These are phyloP conservation scores for Ciona savignyi DNA, from an alignment of 23 tunicate species.

Conservation along the genomic window DNA sequence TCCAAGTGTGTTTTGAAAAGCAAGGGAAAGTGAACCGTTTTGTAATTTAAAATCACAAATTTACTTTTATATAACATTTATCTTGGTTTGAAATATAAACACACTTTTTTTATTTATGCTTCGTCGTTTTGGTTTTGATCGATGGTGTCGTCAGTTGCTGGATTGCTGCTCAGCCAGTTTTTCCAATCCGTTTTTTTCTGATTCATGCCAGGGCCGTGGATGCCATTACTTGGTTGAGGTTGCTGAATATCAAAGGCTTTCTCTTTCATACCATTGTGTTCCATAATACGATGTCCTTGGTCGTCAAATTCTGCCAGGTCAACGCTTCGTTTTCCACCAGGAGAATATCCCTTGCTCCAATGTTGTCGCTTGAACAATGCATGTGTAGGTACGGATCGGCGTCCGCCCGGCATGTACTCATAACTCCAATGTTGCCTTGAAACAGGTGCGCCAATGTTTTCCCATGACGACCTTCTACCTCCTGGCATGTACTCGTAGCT, in stretches of 20 bases:
- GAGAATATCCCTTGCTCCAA: constrained; percentile 18
- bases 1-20: too few species aligned
- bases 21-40: too few species aligned
- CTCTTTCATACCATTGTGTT: constrained; percentile 12
- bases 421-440: constrained; percentile 19
- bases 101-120: too few species aligned
- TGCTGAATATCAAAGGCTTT: constrained; percentile 3
- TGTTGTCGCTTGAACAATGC: constrained; percentile 11
- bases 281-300: constrained; percentile 1
- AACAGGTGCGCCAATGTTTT: neutral
- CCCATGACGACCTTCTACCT: neutral
- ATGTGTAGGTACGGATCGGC: neutral
- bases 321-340: constrained; percentile 29
- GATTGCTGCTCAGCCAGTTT: too few species aligned
- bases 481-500: constrained; percentile 6
- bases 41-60: too few species aligned
- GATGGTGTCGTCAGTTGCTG: neutral
- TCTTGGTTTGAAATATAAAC: too few species aligned
- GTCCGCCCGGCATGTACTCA: constrained; percentile 9
- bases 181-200: too few species aligned
- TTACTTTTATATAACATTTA: too few species aligned
- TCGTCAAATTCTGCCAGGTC: constrained; percentile 5
- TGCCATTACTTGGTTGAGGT: neutral
- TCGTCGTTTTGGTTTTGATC: neutral
- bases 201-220: neutral